Conservation (phyloP, 2,888 invertebrate genomes). For the Dasysyrphus albostriatus region DNA sequence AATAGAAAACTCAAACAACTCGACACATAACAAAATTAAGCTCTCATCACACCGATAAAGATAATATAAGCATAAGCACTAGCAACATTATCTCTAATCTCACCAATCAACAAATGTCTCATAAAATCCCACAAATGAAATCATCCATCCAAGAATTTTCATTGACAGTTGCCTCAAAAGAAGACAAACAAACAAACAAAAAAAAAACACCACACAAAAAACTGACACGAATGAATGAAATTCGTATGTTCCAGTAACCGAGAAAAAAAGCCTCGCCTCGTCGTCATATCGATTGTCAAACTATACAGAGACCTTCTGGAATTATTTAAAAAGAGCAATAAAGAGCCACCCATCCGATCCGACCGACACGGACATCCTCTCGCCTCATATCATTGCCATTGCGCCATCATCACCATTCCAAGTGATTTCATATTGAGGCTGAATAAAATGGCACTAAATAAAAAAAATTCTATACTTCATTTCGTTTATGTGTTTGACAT, state of each 20-base stretch:
- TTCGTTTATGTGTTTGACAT: constrained; percentile 68
- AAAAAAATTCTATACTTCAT: constrained; percentile 36
- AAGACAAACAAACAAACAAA: not conserved
- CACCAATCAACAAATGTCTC: constrained; percentile 73
- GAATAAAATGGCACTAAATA: constrained; percentile 10
- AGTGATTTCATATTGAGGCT: constrained; percentile 33
- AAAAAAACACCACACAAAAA: constrained; percentile 12
- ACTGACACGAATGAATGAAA: constrained; percentile 57
- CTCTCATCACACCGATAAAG: constrained; percentile 10
- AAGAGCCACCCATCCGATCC: constrained; percentile 29
- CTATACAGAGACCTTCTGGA: constrained; percentile 46
- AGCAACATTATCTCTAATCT: constrained; percentile 61
- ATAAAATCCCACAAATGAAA: constrained; percentile 68
- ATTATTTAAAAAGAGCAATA: constrained; percentile 73
- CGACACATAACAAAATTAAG: constrained; percentile 8
- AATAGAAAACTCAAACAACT: not conserved
- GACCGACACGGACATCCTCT: constrained; percentile 11
- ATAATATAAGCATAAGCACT: constrained; percentile 19
- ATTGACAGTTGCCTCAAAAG: constrained; percentile 25
- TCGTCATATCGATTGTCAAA: constrained; percentile 38
- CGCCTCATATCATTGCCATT: not conserved
- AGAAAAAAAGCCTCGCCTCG: not conserved
- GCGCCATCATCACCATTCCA: constrained; percentile 14
- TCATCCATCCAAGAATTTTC: constrained; percentile 29
- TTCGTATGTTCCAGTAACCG: constrained; percentile 52